Base-by-base conservation (phyloP, 2,113 vertebrate species). In the Leptobrachium ailaonicum region DNA sequence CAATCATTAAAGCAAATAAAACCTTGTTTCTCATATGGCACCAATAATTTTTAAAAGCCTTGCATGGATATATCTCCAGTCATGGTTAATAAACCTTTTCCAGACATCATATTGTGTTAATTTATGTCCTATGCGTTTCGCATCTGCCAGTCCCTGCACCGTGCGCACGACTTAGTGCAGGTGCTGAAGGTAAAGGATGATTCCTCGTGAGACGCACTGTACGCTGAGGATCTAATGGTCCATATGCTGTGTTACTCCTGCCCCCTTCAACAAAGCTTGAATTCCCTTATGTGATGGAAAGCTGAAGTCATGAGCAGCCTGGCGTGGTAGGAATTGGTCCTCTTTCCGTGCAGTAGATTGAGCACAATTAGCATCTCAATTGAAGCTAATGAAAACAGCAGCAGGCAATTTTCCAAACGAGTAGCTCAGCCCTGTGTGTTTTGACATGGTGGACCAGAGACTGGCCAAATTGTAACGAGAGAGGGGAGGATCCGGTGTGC, bases 361-460 rank as follows among this genome's bases (percentile, higher is more conserved):
- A 45, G 68, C 76, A 70, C 75, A 70, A 77, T 77, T 77, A 77
- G 76, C 50, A 69, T 77, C 53, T 69, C 66, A 45, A 70, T 62
- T 77, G 14, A 69, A 77, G 76, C 54, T 77, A 70, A 77, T 77
- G 76, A 77, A 69, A 70, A 77, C 50, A 60, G 66, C 66, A 77
- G 66, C 76, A 70, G 53, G 66, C 66, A 62, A 77, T 70, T 77
- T 77, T 77, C 41, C 76, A 45, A 56, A 8, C 70, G 76, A 70
- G 53, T 70, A 77, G 20, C 53, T 7, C 47, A 77, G 42, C 47
- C n/a, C n/a, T 54, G 20, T 11, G 47, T 44, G 43, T 41, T 41
- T 60, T 60, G 14, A 77, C 54, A 45, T 41, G 43, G 53, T 6
- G 42, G 54, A 20, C 13, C 43, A 8, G 14, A 62, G 76, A 53